Evolutionary conservation across 2,888 invertebrate species (phyloP), one percentile per base, ranked within the genome.

Genomic region (Drosophila robusta): DNA sequence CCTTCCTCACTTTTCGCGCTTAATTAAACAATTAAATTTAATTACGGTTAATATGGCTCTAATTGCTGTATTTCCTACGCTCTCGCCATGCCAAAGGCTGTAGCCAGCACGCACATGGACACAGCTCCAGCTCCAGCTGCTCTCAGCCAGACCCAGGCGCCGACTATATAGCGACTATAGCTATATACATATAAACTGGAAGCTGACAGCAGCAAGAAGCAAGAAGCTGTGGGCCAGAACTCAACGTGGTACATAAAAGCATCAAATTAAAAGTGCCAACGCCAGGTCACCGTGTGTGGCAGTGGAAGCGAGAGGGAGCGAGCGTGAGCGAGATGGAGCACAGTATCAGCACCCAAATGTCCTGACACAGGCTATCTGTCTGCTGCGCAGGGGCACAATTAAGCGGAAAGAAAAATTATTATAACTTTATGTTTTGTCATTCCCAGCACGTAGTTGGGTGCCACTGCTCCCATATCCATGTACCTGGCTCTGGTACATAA

Each of bases 21-120:
- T 92, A 92, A 92, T 92, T 91, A 91, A 92, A 91, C 91, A 92
- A 92, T 92, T 91, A 90, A 90, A 90, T 91, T 92, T 92, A 92
- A 92, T 92, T 91, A 92, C 91, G 89, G 91, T 92, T 92, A 92
- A 92, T 92, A 92, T 91, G 91, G 90, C 90, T 91, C 92, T 92
- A 92, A 92, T 92, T 92, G 91, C 89, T 89, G 86, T 86, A 89
- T 90, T 90, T 90, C 90, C 90, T 90, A 83, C 85, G 81, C 78
- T 73, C 65, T 60, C 67, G 57, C 75, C 66, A 56, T 67, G 78
- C 70, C 78, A 70, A 64, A 65, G 58, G 50, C 60, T 55, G 29
- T 9, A 9, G 16, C 50, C 51, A 64, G 70, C 86, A 86, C 84
- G 85, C 85, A 87, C 81, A 85, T 70, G 82, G 65, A 61, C 61